Percentiles rank a stretch among this genome's conserved stretches.
Evolutionary conservation across 2,888 invertebrate genomes (phyloP).

Genomic region (Caradrina clavipalpis): DNA sequence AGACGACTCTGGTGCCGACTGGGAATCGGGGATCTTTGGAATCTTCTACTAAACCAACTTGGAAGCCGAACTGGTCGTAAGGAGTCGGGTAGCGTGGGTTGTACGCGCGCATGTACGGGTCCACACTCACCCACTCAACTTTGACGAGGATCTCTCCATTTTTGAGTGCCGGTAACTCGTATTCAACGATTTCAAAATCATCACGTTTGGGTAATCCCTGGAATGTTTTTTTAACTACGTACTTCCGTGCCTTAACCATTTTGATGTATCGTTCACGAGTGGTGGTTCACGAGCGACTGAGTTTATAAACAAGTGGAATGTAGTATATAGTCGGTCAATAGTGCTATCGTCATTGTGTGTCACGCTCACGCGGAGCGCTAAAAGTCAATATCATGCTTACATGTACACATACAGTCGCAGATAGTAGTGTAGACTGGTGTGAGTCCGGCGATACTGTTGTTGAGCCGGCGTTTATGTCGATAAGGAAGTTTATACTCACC

Average conservation of each 20-base stretch:
- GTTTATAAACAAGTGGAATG: constrained; percentile 24
- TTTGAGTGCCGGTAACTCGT: constrained; percentile 83
- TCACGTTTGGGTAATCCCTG: constrained; percentile 89
- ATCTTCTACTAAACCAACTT: constrained; percentile 88
- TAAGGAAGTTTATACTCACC: constrained; percentile 1
- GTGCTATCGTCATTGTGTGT: constrained; percentile 35
- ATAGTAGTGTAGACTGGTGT: not conserved
- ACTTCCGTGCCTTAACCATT: constrained; percentile 88
- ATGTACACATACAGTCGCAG: constrained; percentile 12
- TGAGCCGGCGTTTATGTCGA: constrained; percentile 19
- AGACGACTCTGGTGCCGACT: constrained; percentile 91
- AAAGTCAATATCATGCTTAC: constrained; percentile 36
- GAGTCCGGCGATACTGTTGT: constrained; percentile 1
- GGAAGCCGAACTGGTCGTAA: constrained; percentile 75
- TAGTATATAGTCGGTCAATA: constrained; percentile 16
- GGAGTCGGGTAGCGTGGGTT: constrained; percentile 63
- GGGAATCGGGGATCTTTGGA: constrained; percentile 92
- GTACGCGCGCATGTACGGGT: constrained; percentile 71
- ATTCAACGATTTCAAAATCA: constrained; percentile 91
- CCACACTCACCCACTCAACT: constrained; percentile 75
- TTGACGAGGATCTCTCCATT: constrained; percentile 78
- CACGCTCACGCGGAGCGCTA: constrained; percentile 40
- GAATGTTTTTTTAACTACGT: constrained; percentile 86
- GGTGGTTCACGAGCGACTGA: constrained; percentile 36
- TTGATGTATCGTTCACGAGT: constrained; percentile 17